Conservation (phyloP, 1,140 invertebrate species). For the Anoplophora glabripennis region DNA sequence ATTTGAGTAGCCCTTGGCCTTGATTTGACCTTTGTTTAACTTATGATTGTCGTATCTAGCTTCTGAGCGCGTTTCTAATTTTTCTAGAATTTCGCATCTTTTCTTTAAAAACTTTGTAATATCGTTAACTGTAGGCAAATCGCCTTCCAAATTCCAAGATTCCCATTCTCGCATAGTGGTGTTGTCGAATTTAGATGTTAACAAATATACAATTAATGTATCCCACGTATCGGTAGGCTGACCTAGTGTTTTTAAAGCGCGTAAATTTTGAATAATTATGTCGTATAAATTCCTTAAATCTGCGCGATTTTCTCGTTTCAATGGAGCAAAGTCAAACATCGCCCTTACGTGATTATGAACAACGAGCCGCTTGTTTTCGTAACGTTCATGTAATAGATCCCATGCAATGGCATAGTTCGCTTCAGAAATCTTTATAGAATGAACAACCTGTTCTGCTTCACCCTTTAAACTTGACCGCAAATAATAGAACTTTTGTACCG, state of each 20-base stretch:
- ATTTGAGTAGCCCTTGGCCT: background rate
- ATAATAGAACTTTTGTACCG: conserved; percentile 15
- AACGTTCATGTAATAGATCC: conserved; percentile 9
- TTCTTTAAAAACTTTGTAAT: conserved; percentile 18
- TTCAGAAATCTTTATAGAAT: conserved; percentile 3
- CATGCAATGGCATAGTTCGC: conserved; percentile 10
- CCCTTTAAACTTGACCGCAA: conserved; percentile 4
- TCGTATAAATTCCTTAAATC: no score
- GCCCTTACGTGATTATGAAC: no score
- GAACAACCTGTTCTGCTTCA: conserved; percentile 1
- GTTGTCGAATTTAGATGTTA: conserved; percentile 14
- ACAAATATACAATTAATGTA: conserved; percentile 17
- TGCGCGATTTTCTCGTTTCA: no score
- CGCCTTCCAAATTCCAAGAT: background rate
- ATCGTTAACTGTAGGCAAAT: conserved; percentile 9
- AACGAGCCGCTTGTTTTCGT: conserved; percentile 1
- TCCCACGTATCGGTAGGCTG: conserved; percentile 19
- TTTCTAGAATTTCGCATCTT: conserved; percentile 13
- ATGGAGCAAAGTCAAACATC: no score
- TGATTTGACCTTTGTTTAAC: background rate
- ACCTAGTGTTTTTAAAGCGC: conserved; percentile 10
- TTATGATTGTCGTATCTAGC: background rate
- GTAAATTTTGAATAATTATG: background rate
- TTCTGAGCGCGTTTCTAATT: background rate
- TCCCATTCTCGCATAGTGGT: conserved; percentile 16